A percentile compares a stretch with the other conserved stretches of the same genome.
These are phyloP conservation scores for Coracias cyanogaster DNA, from an alignment of 2,797 vertebrate genomes.

Conservation along the genomic window DNA sequence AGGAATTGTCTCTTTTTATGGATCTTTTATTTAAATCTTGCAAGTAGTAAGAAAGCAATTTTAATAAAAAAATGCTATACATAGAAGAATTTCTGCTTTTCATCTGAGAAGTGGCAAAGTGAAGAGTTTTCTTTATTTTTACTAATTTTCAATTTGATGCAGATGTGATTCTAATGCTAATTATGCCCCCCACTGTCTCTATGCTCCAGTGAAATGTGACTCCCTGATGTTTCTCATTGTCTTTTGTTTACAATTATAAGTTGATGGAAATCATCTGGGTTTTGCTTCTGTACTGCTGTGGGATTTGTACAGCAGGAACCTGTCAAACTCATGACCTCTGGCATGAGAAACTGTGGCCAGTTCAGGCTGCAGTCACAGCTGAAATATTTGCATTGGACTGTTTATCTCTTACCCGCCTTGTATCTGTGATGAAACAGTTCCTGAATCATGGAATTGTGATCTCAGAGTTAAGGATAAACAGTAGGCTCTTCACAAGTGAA, in stretches of 20 bases:
- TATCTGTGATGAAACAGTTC: neutral
- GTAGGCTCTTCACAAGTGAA: neutral
- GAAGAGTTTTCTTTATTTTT: constrained; percentile 68
- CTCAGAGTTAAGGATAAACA: neutral
- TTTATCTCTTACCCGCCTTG: neutral
- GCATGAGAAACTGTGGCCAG: neutral
- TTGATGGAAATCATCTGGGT: constrained; percentile 69
- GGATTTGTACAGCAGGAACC: constrained; percentile 60
- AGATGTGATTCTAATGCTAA: constrained; percentile 68
- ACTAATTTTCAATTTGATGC: constrained; percentile 64
- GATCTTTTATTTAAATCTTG: constrained; percentile 49
- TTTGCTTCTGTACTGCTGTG: constrained; percentile 59
- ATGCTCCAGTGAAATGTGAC: constrained; percentile 68
- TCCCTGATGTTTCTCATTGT: constrained; percentile 74
- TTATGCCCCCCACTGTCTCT: constrained; percentile 60
- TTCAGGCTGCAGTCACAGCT: neutral
- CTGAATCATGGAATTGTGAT: neutral
- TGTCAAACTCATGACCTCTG: constrained; percentile 63
- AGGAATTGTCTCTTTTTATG: constrained; percentile 10
- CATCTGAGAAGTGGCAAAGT: constrained; percentile 23
- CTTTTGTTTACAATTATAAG: constrained; percentile 70
- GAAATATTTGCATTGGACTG: neutral
- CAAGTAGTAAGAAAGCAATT: constrained; percentile 35
- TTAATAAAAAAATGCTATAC: constrained; percentile 28
- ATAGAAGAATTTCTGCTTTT: constrained; percentile 34